phyloP scores from a whole-genome alignment of 2,797 vertebrate genomes.

The Ctenopoma kingsleyae region DNA sequence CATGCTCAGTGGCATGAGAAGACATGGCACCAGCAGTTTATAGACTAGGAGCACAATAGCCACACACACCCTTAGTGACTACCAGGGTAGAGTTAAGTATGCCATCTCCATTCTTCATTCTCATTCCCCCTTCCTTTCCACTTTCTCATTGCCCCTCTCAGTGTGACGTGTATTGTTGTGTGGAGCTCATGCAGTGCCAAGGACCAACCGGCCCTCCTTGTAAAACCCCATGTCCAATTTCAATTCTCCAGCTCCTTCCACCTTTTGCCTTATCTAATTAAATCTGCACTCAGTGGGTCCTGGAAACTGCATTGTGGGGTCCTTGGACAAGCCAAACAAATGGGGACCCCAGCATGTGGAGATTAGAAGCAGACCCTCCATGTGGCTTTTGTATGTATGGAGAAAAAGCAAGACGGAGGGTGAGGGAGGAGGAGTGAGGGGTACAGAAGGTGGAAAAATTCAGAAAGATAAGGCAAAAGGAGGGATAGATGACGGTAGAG shows the following conservation, averaged over 20 bases:
- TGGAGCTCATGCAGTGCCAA: conserved; percentile 64
- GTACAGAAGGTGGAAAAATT: conserved; percentile 26
- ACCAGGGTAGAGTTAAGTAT: conserved; percentile 70
- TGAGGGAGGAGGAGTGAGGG: conserved; percentile 35
- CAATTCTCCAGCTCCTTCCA: conserved; percentile 80
- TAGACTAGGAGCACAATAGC: conserved; percentile 40
- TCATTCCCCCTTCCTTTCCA: conserved; percentile 50
- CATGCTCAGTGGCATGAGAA: conserved; percentile 25
- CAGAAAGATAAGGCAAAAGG: conserved; percentile 11
- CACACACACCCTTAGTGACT: conserved; percentile 58
- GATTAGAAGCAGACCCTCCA: conserved; percentile 86
- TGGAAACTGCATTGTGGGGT: conserved; percentile 79
- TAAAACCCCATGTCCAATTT: conserved; percentile 84
- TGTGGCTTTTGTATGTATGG: conserved; percentile 77
- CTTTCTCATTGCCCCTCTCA: conserved; percentile 77
- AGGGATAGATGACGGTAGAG: background rate
- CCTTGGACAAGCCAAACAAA: conserved; percentile 86
- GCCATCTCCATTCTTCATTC: conserved; percentile 70
- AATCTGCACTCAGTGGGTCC: conserved; percentile 84
- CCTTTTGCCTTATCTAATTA: conserved; percentile 85
- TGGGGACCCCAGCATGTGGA: conserved; percentile 80
- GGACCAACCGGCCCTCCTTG: conserved; percentile 63
- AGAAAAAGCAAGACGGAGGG: conserved; percentile 29
- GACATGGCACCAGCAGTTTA: conserved; percentile 48
- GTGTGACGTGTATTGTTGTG: conserved; percentile 72